Conservation (phyloP, 2,888 invertebrate genomes). For the Dynastes tityus region DNA sequence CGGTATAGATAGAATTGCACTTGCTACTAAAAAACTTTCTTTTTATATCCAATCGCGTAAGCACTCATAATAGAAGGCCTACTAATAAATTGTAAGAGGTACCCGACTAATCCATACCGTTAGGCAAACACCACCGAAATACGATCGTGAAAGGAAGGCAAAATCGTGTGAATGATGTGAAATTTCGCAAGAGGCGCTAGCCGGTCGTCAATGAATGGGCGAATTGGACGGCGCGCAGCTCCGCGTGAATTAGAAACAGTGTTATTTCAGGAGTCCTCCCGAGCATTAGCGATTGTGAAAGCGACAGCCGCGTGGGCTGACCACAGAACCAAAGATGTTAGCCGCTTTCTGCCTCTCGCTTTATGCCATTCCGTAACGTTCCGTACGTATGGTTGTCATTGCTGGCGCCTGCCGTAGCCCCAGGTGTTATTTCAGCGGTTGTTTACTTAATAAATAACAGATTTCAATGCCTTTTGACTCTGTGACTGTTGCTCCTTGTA, state of each 20-base stretch:
- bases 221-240: slow-evolving; percentile 28
- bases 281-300: slow-evolving; percentile 56
- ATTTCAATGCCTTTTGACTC: slow-evolving; percentile 46
- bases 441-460: slow-evolving; percentile 51
- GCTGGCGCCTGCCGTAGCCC: slow-evolving; percentile 57
- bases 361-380: slow-evolving; percentile 39
- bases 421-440: slow-evolving; percentile 56
- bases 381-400: slow-evolving; percentile 42
- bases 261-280: slow-evolving; percentile 55
- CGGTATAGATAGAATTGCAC: neutral
- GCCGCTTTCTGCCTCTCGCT: slow-evolving; percentile 45
- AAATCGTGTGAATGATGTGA: slow-evolving; percentile 43
- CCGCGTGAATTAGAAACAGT: slow-evolving; percentile 52
- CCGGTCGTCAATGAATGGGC: slow-evolving; percentile 32
- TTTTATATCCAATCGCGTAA: neutral
- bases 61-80: no score
- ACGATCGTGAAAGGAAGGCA: slow-evolving; percentile 35
- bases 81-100: neutral
- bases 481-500: slow-evolving; percentile 38
- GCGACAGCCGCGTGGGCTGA: slow-evolving; percentile 55
- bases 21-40: neutral
- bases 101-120: neutral
- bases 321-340: slow-evolving; percentile 48
- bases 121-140: slow-evolving; percentile 2
- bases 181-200: slow-evolving; percentile 45